Evolutionary conservation across 2,888 invertebrate species (phyloP).

Genomic region (Gerris lacustris): DNA sequence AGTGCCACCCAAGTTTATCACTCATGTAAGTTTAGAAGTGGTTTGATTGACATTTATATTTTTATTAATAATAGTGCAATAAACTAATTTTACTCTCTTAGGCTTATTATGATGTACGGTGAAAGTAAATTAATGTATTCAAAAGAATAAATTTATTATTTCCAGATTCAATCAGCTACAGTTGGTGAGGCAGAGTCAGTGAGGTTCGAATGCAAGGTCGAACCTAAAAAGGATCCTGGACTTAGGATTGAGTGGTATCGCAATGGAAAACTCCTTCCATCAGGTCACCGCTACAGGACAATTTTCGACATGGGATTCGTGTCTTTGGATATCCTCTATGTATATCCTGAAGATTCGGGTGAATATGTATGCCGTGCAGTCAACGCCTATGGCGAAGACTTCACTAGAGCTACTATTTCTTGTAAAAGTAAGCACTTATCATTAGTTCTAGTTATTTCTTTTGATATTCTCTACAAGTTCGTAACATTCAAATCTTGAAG

Average conservation of each 20-base stretch:
- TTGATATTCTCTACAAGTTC: background rate
- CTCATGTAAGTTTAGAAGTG: conserved; percentile 39
- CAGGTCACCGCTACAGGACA: conserved; percentile 83
- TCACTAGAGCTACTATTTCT: conserved; percentile 67
- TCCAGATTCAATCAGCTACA: conserved; percentile 63
- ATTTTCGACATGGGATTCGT: conserved; percentile 90
- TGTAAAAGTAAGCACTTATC: conserved; percentile 43
- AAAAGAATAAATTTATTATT: conserved; percentile 2
- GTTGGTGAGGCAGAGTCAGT: conserved; percentile 85
- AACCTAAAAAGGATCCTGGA: conserved; percentile 86
- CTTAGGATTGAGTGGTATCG: conserved; percentile 44
- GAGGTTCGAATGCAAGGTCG: conserved; percentile 88
- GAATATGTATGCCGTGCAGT: conserved; percentile 86
- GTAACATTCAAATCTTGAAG: no score
- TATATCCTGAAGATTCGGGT: conserved; percentile 87
- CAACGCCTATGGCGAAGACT: conserved; percentile 83
- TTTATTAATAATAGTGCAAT: no score
- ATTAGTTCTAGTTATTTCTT: background rate
- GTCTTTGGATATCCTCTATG: conserved; percentile 79
- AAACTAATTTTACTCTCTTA: no score
- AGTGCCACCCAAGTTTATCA: conserved; percentile 73
- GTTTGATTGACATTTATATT: no score
- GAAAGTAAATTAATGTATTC: conserved; percentile 4
- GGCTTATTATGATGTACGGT: no score
- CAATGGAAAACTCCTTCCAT: conserved; percentile 76